Base-by-base conservation (phyloP, 1,140 invertebrate genomes). In the Bradynema listronoti region DNA sequence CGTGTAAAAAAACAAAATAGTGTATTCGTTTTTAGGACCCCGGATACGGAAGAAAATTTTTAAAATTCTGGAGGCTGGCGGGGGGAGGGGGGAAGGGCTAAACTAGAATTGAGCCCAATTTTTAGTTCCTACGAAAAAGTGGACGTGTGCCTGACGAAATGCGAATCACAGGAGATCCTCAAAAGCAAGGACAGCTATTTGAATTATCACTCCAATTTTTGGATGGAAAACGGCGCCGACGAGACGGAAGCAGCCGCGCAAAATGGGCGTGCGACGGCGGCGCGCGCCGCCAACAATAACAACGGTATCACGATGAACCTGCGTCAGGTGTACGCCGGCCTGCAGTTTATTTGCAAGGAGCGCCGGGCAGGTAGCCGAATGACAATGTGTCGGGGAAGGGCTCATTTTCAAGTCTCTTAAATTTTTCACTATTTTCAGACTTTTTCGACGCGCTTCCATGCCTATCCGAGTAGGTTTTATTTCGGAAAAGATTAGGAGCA, bases 261-360 rank as follows among this genome's bases (percentile, higher is more conserved):
- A 24, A 3, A 2, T 19, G 19, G 47, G 16, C 27, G 27, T 3
- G 16, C 16, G n/a, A 7, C 19, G 7, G 7, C 45, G 7, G 27
- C 4, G 9, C 5, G 5, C n/a, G 47, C 29, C 5, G 34, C 47
- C 5, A 50, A 24, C 27, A n/a, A 50, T 19, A 50, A 24, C n/a
- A 24, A 29, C 29, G 7, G 27, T n/a, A 19, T 11, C 11, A 32
- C 52, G 24, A 30, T 47, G 34, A 45, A 61, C 24, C 22, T 61
- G 33, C 45, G 49, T 9, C 27, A 22, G n/a, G 59, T 56, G 19
- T 61, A 61, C 50, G 42, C 59, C 25, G 59, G 59, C 14, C 39
- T 61, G 19, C 56, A 61, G 34, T 61, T 61, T 54, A 34, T 61
- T 33, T 61, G 59, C 24, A 61, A 61, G 41, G 57, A 61, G 22